Conservation (phyloP, 2,888 invertebrate species). For the Xestia xanthographa region DNA sequence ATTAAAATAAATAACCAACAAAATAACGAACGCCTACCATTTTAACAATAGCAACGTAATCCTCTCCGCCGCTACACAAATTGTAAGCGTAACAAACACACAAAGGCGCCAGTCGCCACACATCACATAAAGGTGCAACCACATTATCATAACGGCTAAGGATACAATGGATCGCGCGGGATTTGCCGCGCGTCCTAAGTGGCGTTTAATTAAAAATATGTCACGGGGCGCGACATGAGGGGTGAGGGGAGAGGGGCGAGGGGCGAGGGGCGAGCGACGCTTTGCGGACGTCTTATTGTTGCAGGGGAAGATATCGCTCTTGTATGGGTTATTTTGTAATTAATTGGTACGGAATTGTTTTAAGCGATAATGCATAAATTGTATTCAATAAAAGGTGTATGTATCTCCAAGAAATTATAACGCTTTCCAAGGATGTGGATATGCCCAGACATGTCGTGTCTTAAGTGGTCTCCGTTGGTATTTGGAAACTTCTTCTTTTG, state of each 20-base stretch:
- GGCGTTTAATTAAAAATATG: slow-evolving; percentile 88
- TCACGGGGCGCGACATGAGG: slow-evolving; percentile 70
- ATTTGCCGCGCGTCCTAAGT: slow-evolving; percentile 73
- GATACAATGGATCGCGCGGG: slow-evolving; percentile 54
- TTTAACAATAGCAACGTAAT: slow-evolving; percentile 59
- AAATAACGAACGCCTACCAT: slow-evolving; percentile 55
- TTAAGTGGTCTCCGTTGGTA: neutral
- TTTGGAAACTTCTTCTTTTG: neutral
- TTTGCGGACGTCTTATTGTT: slow-evolving; percentile 59
- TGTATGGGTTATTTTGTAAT: slow-evolving; percentile 35
- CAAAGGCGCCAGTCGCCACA: slow-evolving; percentile 54
- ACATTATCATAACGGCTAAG: slow-evolving; percentile 62
- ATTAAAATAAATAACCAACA: slow-evolving; percentile 23
- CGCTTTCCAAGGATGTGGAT: neutral
- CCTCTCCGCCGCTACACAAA: slow-evolving; percentile 53
- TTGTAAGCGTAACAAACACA: slow-evolving; percentile 45
- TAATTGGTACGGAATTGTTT: slow-evolving; percentile 5
- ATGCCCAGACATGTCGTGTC: neutral
- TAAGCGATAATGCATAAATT: neutral
- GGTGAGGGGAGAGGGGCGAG: slow-evolving; percentile 9
- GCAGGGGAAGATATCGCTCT: slow-evolving; percentile 34
- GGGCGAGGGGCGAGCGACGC: slow-evolving; percentile 11
- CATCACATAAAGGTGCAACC: slow-evolving; percentile 60
- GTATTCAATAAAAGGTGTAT: neutral
- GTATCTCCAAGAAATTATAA: neutral